Percentiles rank a stretch among this genome's conserved stretches.
Conservation (phyloP, 2,888 invertebrate genomes). For the Orthonevra nobilis region DNA sequence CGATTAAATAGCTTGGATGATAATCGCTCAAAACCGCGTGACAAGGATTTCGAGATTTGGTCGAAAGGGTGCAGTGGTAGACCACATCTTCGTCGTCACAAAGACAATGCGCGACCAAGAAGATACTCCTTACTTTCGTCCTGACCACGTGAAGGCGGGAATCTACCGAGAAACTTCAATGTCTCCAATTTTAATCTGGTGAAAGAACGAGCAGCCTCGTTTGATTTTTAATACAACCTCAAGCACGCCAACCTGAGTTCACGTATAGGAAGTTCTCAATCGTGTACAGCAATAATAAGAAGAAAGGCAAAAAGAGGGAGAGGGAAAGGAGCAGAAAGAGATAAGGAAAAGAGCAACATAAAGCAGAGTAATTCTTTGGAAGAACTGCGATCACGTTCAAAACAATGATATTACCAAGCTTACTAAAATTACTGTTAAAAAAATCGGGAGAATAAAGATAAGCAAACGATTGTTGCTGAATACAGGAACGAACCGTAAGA, state of each 20-base stretch:
- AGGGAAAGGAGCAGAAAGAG: slow-evolving; percentile 79
- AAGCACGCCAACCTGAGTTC: slow-evolving; percentile 39
- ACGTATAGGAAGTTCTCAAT: slow-evolving; percentile 14
- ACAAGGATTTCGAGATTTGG: slow-evolving; percentile 86
- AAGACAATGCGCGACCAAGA: slow-evolving; percentile 78
- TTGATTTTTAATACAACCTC: slow-evolving; percentile 40
- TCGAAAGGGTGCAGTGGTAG: slow-evolving; percentile 80
- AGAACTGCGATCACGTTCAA: slow-evolving; percentile 87
- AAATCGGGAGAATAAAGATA: slow-evolving; percentile 49
- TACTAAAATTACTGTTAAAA: slow-evolving; percentile 72
- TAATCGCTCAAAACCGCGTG: slow-evolving; percentile 89
- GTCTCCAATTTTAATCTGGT: slow-evolving; percentile 76
- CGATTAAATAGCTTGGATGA: slow-evolving; percentile 86
- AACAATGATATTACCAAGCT: slow-evolving; percentile 81
- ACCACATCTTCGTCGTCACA: slow-evolving; percentile 74
- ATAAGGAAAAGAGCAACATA: slow-evolving; percentile 77
- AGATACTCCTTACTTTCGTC: slow-evolving; percentile 79
- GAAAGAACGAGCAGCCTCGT: slow-evolving; percentile 69
- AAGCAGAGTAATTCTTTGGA: slow-evolving; percentile 90
- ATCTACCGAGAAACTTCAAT: slow-evolving; percentile 83
- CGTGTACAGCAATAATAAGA: slow-evolving; percentile 71
- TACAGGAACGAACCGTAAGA: slow-evolving; percentile 73
- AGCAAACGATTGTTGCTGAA: slow-evolving; percentile 35
- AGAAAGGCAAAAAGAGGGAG: slow-evolving; percentile 82
- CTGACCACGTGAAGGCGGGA: slow-evolving; percentile 85